Evolutionary conservation across 2,888 invertebrate species (phyloP).

Genomic region (Papilio demoleus): DNA sequence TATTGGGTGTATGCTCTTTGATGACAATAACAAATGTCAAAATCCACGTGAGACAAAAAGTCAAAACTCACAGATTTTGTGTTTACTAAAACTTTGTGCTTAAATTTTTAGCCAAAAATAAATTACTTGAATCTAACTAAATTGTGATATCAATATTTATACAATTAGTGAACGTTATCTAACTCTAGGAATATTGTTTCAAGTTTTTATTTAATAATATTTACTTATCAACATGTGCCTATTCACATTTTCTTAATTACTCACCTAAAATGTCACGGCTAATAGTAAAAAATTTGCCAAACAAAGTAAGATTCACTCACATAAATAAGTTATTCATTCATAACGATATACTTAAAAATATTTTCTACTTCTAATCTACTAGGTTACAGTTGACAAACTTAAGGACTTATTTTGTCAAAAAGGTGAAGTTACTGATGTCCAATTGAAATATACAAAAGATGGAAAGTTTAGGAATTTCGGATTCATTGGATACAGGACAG

Average conservation of each 20-base stretch:
- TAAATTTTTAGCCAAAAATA: background rate
- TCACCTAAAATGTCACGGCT: slow-evolving; percentile 88
- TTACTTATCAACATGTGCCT: slow-evolving; percentile 7
- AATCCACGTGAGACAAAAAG: slow-evolving; percentile 41
- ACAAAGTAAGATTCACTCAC: slow-evolving; percentile 84
- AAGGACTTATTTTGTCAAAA: slow-evolving; percentile 89
- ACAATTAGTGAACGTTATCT: background rate
- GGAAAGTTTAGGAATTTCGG: slow-evolving; percentile 97
- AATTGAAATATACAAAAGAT: slow-evolving; percentile 95
- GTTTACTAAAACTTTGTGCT: slow-evolving; percentile 25
- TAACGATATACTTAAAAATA: background rate
- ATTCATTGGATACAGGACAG: slow-evolving; percentile 94
- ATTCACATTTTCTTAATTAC: background rate
- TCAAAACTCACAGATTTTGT: background rate
- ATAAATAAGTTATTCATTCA: background rate
- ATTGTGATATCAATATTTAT: background rate
- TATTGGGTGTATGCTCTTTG: background rate
- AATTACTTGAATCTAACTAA: background rate
- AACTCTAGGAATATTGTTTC: background rate
- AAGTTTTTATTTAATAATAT: slow-evolving; percentile 23
- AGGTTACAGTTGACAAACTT: slow-evolving; percentile 92
- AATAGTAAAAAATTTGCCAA: slow-evolving; percentile 95
- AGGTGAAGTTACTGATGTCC: slow-evolving; percentile 96
- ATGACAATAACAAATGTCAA: slow-evolving; percentile 17
- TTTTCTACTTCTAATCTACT: slow-evolving; percentile 48